These are phyloP conservation scores for Eubasilissa regina DNA, from an alignment of 1,140 invertebrate genomes.

Conservation along the genomic window DNA sequence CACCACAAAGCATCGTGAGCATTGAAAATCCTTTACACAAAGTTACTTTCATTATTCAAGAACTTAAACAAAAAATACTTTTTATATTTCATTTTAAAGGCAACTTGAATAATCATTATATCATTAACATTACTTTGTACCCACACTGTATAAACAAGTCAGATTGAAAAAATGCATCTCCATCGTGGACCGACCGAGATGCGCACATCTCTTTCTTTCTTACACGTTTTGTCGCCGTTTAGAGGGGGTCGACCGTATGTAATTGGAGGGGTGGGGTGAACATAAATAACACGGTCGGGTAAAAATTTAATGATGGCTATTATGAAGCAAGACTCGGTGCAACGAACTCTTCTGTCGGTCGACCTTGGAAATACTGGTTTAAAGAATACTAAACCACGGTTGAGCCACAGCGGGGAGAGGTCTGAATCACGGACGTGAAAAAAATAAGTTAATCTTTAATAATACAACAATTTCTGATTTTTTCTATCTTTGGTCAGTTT, in stretches of 20 bases:
- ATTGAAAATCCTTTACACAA: slow-evolving; percentile 3
- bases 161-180: slow-evolving; percentile 58
- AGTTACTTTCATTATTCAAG: slow-evolving; percentile 27
- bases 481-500: too few relatives aligned
- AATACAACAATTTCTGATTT: too few relatives aligned
- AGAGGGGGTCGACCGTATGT: slow-evolving; percentile 40
- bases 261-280: slow-evolving; percentile 51
- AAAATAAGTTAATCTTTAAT: too few relatives aligned
- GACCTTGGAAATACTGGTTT: slow-evolving; percentile 52
- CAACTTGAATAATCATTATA: slow-evolving; percentile 41
- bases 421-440: neutral
- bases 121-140: slow-evolving; percentile 45
- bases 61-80: slow-evolving; percentile 16
- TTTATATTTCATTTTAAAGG: slow-evolving; percentile 26
- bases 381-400: slow-evolving; percentile 27
- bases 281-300: slow-evolving; percentile 59
- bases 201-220: slow-evolving; percentile 41
- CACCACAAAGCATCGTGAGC: neutral
- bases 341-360: slow-evolving; percentile 43
- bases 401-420: neutral
- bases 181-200: neutral
- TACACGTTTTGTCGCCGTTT: neutral
- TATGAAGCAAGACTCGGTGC: slow-evolving; percentile 54
- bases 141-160: slow-evolving; percentile 52
- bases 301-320: slow-evolving; percentile 61